These are phyloP conservation scores for Chalcis sispes DNA, from an alignment of 2,888 invertebrate genomes.

Conservation along the genomic window DNA sequence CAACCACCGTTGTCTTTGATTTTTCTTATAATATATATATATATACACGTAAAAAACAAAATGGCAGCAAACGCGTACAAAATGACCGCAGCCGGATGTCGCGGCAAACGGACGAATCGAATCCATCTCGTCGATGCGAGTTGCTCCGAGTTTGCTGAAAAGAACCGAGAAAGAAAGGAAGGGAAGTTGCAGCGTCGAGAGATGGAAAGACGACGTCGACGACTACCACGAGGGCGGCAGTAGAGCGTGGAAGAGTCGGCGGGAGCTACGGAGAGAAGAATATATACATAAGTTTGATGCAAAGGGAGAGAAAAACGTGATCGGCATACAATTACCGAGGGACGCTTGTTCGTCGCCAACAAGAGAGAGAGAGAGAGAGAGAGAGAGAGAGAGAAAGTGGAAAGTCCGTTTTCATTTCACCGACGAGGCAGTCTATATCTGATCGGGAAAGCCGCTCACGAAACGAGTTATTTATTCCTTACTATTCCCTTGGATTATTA, in stretches of 20 bases:
- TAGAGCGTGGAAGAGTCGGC: background rate
- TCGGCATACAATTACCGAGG: constrained; percentile 58
- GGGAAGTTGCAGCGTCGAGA: background rate
- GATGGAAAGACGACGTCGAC: no score
- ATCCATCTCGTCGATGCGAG: background rate
- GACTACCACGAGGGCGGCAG: background rate
- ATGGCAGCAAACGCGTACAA: constrained; percentile 16
- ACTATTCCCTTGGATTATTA: constrained; percentile 67
- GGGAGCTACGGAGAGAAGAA: background rate
- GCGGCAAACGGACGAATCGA: constrained; percentile 9
- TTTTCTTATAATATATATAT: no score
- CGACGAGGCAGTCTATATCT: constrained; percentile 61
- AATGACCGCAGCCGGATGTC: background rate
- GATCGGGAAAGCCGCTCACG: constrained; percentile 67
- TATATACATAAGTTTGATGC: constrained; percentile 40
- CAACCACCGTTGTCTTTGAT: no score
- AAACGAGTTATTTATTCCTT: constrained; percentile 66
- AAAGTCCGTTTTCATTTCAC: constrained; percentile 64
- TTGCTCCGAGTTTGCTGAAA: no score
- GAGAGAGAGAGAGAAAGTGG: constrained; percentile 57
- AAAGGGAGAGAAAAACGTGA: constrained; percentile 57
- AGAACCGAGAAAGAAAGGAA: background rate
- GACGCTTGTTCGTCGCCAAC: background rate
- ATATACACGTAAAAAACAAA: constrained; percentile 31
- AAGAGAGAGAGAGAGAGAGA: constrained; percentile 49